Evolutionary conservation across 2,113 vertebrate species (phyloP), one percentile per base, ranked within the genome.

Genomic region (Nymphicus hollandicus): DNA sequence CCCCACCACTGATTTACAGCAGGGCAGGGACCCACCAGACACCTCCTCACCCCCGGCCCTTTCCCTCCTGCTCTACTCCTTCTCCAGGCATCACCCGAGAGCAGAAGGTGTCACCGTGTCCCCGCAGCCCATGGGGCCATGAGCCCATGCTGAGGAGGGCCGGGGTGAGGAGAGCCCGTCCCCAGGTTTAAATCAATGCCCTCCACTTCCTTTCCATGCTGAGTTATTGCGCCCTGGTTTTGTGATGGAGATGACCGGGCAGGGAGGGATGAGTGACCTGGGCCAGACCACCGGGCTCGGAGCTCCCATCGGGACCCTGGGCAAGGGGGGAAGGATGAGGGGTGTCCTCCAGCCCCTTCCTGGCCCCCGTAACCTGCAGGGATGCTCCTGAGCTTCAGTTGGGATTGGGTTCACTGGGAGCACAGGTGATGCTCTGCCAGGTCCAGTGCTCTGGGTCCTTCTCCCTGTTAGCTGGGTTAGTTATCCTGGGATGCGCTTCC

Each of bases 241-340:
- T 96, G 95, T 96, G 95, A 97, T 95, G 96, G 94, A 95, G 96
- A 97, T 96, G 93, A 95, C 81, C 63, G 11, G 81, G 94, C 65
- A 11, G 68, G 33, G 88, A 81, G 90, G 95, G 91, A 74, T 17
- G 74, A 56, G 89, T 89, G 95, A 94, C 94, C 91, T 87, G 71
- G 79, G 86, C 86, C 50, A 72, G 96, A 95, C 96, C 96, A 95
- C 96, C 95, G 2, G 89, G 92, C 91, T 95, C 4, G 77, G 91
- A 0, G 9, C 71, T 95, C 95, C 91, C 86, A 28, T 49, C 4
- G 13, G 4, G 65, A 87, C 50, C 73, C 73, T 68, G 86, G 33
- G 37, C 33, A 4, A 72, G 61, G 88, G 89, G 72, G 91, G 86
- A 95, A 87, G 92, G 88, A 94, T 93, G 89, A 91, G 91, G 37